These are phyloP conservation scores for human (Homo sapiens) DNA, from an alignment of 2,113 vertebrate genomes.

Conservation along the genomic window GRCh38 chr21:39519501-39520000, in stretches of 20 bases:
- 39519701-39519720: background rate
- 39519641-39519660: no score
- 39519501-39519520: background rate
- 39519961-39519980: background rate
- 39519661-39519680: no score
- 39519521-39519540: background rate
- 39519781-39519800: background rate
- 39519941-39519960: background rate
- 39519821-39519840: background rate
- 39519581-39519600: background rate
- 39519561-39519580: background rate
- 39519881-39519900: accelerated
- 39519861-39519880: background rate
- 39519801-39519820: background rate
- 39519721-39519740: background rate
- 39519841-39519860: accelerated
- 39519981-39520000: background rate
- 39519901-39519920: background rate
- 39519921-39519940: background rate
- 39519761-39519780: background rate
- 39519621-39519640: background rate
- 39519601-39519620: background rate
- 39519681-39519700: accelerated
- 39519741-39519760: background rate
- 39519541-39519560: background rate